Conservation (phyloP, 2,113 vertebrate species). For the Etheostoma spectabile region DNA sequence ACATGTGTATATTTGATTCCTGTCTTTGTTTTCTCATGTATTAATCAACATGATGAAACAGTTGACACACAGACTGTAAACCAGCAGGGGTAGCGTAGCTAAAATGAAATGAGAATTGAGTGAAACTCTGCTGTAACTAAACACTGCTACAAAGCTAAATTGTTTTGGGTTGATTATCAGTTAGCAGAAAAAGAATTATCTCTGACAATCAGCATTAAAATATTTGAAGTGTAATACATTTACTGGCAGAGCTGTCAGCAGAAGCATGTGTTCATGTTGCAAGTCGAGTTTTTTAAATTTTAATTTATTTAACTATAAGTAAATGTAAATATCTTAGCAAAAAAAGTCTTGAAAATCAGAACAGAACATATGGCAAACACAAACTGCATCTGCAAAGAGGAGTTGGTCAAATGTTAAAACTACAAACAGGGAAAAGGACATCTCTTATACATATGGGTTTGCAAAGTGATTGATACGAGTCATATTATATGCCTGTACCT, state of each 20-base stretch:
- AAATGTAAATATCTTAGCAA: not conserved
- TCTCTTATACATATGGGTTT: too few species aligned
- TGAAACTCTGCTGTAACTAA: not conserved
- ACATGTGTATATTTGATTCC: not conserved
- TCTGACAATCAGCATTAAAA: not conserved
- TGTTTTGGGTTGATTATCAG: too few species aligned
- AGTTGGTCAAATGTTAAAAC: too few species aligned
- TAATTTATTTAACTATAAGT: too few species aligned
- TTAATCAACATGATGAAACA: not conserved
- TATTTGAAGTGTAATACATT: not conserved
- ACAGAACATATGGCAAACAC: not conserved
- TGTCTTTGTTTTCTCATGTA: not conserved
- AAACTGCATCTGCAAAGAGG: not conserved
- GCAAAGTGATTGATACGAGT: not conserved
- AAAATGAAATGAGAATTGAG: not conserved
- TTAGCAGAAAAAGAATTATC: too few species aligned
- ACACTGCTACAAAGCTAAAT: too few species aligned
- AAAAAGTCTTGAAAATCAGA: constrained; percentile 2
- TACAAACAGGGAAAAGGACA: not conserved
- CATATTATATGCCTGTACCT: not conserved
- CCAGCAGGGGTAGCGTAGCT: too few species aligned
- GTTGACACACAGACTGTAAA: not conserved
- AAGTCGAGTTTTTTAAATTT: not conserved
- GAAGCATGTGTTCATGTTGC: not conserved
- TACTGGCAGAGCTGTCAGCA: not conserved